Conservation (phyloP, 2,797 vertebrate genomes). For the Momotus momota region DNA sequence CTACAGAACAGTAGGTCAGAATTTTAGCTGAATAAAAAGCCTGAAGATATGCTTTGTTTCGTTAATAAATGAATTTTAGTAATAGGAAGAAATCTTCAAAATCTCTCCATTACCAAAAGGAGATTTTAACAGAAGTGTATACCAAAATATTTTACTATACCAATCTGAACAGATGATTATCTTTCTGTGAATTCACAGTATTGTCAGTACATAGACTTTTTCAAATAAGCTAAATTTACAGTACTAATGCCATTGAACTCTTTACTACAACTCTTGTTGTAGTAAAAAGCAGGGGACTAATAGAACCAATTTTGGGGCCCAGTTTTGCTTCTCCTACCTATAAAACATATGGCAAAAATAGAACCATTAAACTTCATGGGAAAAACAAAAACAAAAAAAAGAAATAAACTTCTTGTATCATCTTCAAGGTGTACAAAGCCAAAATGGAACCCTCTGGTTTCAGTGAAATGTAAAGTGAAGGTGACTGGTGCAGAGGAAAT, state of each 20-base stretch:
- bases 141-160: background rate
- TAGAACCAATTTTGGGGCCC: background rate
- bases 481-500: background rate
- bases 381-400: background rate
- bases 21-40: conserved; percentile 13
- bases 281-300: background rate
- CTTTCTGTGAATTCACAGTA: background rate
- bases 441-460: background rate
- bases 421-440: background rate
- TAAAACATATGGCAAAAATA: background rate
- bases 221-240: background rate
- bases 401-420: background rate
- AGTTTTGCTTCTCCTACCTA: background rate
- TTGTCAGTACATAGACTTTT: background rate
- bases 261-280: background rate
- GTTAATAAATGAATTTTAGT: background rate
- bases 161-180: background rate
- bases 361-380: background rate
- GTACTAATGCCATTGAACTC: background rate
- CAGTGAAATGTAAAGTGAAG: background rate
- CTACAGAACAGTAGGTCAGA: background rate
- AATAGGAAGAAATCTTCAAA: background rate
- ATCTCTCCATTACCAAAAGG: background rate
- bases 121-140: background rate
- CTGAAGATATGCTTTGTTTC: background rate